These are phyloP conservation scores for Drosophila subpulchrella DNA, from an alignment of 1,140 invertebrate genomes.

Conservation along the genomic window DNA sequence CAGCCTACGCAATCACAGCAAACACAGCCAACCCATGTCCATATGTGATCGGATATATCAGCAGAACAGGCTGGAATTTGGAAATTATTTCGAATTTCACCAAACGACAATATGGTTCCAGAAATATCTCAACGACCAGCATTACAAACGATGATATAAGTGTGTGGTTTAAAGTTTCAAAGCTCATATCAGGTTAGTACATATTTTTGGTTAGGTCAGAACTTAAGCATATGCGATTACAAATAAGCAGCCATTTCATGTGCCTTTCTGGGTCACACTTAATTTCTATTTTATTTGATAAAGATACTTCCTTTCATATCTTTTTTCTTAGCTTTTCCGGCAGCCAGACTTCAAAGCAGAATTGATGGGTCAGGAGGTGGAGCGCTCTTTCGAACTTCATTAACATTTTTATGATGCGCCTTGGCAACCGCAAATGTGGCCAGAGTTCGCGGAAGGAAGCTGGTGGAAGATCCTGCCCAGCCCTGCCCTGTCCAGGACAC, in stretches of 20 bases:
- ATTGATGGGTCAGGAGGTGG: conserved; percentile 34
- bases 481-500: conserved; percentile 19
- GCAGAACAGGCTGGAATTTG: background rate
- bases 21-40: conserved; percentile 3
- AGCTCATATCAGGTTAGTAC: background rate
- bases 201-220: conserved; percentile 1
- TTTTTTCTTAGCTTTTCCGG: conserved; percentile 19
- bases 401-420: conserved; percentile 82
- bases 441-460: conserved; percentile 35
- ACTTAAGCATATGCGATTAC: conserved; percentile 35
- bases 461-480: conserved; percentile 20
- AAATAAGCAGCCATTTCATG: conserved; percentile 53
- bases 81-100: background rate
- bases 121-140: conserved; percentile 1
- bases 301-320: conserved; percentile 46
- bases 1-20: conserved; percentile 17
- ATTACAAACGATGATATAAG: too few relatives aligned
- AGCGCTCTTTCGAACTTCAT: conserved; percentile 63
- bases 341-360: conserved; percentile 53
- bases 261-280: conserved; percentile 67
- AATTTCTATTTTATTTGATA: conserved; percentile 77
- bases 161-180: too few relatives aligned
- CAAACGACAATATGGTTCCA: background rate
- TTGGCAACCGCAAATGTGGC: conserved; percentile 76
- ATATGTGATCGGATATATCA: conserved; percentile 19